Conservation (phyloP, 2,113 vertebrate species). For the Channa maculata region DNA sequence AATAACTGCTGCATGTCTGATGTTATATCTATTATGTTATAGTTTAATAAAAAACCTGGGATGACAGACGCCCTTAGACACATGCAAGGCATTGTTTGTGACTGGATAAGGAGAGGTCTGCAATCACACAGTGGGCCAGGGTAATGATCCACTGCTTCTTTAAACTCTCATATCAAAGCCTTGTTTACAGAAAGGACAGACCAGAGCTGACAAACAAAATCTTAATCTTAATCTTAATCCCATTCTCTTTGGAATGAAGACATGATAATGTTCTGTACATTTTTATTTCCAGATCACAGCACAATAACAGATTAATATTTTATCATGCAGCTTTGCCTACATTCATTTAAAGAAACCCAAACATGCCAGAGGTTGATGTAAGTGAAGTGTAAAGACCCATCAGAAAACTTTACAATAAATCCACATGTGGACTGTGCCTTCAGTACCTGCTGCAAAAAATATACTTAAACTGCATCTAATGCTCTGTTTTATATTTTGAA, state of each 20-base stretch:
- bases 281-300: background rate
- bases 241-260: conserved; percentile 7
- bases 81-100: conserved; percentile 4
- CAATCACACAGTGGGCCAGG: conserved; percentile 33
- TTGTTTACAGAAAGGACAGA: conserved; percentile 33
- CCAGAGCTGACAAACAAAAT: conserved; percentile 22
- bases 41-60: conserved; percentile 50
- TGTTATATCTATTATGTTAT: conserved; percentile 18
- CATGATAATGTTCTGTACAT: background rate
- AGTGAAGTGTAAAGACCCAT: background rate
- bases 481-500: conserved; percentile 12
- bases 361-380: background rate
- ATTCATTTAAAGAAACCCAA: background rate
- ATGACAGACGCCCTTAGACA: conserved; percentile 24
- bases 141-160: conserved; percentile 59
- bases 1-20: background rate
- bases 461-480: conserved; percentile 3
- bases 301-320: conserved; percentile 20
- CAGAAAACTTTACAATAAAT: background rate
- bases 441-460: conserved; percentile 3
- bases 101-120: conserved; percentile 42
- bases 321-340: background rate
- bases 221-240: background rate
- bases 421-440: background rate
- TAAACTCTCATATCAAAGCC: conserved; percentile 52